Base-by-base conservation (phyloP, 2,797 vertebrate genomes). In the Nannoperca obscura region DNA sequence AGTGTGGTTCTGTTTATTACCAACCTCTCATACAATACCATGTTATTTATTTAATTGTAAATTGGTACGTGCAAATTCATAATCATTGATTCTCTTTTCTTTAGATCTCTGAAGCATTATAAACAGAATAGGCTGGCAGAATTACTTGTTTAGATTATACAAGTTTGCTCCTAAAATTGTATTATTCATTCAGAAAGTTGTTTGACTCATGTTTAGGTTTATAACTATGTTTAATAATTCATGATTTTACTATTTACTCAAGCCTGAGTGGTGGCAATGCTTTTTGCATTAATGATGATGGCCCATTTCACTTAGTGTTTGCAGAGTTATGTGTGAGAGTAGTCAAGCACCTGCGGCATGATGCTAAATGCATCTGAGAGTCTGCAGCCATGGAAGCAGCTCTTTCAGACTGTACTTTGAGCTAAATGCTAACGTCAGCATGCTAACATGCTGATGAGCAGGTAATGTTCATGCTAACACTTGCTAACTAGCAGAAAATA, bases 201-300 rank as follows among this genome's bases (percentile, higher is more conserved):
- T 64, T 62, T 65, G 57, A 64, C 32, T 74, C 44, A 50, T 83
- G 82, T 79, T 83, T 77, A 59, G 74, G 81, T 91, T 85, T 57
- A 72, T 72, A 85, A 86, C 69, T 50, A 30, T 65, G 38, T 79
- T 89, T 44, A 84, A 89, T 83, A 74, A 88, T 90, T 84, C 5
- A 89, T 47, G 9, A 55, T 80, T 86, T 81, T 49, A 77, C 49
- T 72, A 79, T 84, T 90, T 71, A 47, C 76, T 81, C 47, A 49
- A 40, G 78, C 36, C 75, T 78, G 75, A 76, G 83, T 77, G 75
- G 67, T 71, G 73, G 80, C 79, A 84, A 85, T 78, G 71, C 57
- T 74, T 85, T 86, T 73, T 91, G 86, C 76, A 91, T 85, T 88
- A 88, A 81, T 87, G 66, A 87, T 73, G 54, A 83, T 77, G 81